Conservation (phyloP, 2,797 vertebrate genomes). For the Petrocephalus sullivani region DNA sequence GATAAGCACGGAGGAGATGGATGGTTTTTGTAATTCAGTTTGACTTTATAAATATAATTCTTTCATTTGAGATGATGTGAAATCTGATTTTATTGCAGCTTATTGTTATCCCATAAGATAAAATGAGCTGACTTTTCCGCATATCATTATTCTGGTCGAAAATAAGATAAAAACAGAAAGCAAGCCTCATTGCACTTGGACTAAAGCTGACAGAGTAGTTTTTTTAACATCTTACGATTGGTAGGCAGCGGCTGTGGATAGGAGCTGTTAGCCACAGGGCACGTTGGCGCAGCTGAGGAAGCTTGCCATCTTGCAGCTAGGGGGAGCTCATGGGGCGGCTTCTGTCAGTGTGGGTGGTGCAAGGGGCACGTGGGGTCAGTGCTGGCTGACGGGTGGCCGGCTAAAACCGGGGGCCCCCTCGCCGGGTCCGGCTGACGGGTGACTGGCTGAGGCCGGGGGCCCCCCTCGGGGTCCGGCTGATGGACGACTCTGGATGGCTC, state of each 20-base stretch:
- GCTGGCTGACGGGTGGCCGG: not conserved
- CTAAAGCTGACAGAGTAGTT: not conserved
- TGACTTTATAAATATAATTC: not conserved
- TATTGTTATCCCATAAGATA: no score
- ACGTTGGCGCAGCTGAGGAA: not conserved
- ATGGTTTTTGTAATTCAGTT: not conserved
- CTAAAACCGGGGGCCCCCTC: conserved; percentile 14
- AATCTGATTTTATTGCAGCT: not conserved
- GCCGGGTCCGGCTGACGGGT: not conserved
- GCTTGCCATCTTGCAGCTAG: not conserved
- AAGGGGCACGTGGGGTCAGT: not conserved
- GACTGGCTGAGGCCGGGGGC: not conserved
- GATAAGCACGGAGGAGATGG: not conserved
- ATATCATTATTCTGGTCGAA: not conserved
- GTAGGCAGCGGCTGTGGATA: not conserved
- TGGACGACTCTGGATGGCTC: not conserved
- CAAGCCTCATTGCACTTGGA: not conserved
- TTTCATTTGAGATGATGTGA: not conserved
- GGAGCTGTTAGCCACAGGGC: not conserved
- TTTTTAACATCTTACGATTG: not conserved
- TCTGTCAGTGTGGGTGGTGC: not conserved
- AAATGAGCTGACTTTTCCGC: not conserved
- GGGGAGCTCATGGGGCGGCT: not conserved
- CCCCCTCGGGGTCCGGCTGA: not conserved
- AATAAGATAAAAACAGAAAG: not conserved